phyloP scores from a whole-genome alignment of 1,140 invertebrate genomes.

The Sycophila sp. region DNA sequence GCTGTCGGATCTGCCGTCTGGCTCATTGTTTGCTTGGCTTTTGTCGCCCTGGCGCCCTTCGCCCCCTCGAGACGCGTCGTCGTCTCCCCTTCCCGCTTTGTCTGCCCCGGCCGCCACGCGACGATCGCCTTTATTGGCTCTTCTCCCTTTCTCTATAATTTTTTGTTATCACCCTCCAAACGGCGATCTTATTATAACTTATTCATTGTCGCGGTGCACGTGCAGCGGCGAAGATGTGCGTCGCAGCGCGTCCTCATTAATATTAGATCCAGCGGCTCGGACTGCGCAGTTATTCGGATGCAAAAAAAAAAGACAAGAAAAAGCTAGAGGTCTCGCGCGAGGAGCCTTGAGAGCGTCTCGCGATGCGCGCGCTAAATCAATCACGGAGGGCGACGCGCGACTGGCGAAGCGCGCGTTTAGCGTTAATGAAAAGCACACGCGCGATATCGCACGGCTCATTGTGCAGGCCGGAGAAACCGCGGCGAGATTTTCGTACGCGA shows the following conservation, averaged over 20 bases:
- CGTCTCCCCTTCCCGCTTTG: not conserved
- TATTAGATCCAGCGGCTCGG: not conserved
- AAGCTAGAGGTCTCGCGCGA: too few species aligned
- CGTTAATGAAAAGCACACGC: not conserved
- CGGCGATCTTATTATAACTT: too few species aligned
- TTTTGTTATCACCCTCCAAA: too few species aligned
- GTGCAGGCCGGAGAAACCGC: not conserved
- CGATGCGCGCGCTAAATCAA: too few species aligned
- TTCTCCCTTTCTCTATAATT: too few species aligned
- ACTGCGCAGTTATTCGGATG: not conserved
- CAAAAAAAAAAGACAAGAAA: not conserved
- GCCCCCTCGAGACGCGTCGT: too few species aligned
- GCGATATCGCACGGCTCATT: not conserved
- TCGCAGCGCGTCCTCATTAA: constrained; percentile 10
- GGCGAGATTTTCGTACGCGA: constrained; percentile 5
- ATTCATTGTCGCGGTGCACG: constrained; percentile 1
- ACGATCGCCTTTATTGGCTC: too few species aligned
- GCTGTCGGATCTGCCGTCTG: not conserved
- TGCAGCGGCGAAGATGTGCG: too few species aligned
- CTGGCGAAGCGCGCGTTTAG: too few species aligned
- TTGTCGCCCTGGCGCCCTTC: too few species aligned
- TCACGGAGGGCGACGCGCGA: not conserved
- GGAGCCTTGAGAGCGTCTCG: too few species aligned
- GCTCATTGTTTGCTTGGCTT: not conserved
- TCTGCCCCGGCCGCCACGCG: not conserved